Evolutionary conservation across 2,113 vertebrate genomes (phyloP).

Genomic region (Tinamus guttatus): DNA sequence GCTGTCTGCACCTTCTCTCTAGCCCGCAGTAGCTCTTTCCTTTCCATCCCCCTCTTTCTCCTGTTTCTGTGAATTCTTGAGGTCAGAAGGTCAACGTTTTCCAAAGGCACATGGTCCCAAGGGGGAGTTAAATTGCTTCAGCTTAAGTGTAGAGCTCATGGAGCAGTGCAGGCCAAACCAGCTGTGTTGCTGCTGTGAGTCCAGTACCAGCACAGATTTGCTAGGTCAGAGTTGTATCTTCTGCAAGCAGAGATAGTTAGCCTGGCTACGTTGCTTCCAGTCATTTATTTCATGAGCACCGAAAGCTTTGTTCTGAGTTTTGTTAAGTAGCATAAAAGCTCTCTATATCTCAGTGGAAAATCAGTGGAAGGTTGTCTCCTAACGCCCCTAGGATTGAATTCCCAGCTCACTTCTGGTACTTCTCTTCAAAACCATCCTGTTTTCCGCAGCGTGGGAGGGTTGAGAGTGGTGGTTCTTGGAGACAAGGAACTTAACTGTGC

Average conservation of each 20-base stretch:
- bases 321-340: background rate
- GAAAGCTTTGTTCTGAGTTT: background rate
- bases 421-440: background rate
- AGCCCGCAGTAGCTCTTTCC: background rate
- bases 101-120: background rate
- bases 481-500: background rate
- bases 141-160: background rate
- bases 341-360: background rate
- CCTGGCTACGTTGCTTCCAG: background rate
- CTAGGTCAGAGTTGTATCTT: background rate
- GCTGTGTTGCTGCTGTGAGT: background rate
- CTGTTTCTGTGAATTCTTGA: background rate
- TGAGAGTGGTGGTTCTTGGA: background rate
- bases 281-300: background rate
- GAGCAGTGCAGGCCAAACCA: background rate
- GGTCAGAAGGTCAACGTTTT: background rate
- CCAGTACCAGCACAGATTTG: background rate
- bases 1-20: background rate
- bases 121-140: background rate
- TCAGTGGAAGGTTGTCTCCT: background rate
- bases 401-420: background rate
- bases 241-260: background rate
- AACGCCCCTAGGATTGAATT: background rate
- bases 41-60: background rate
- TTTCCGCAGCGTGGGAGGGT: background rate